These are phyloP conservation scores for Leucophenga varia DNA, from an alignment of 1,140 invertebrate genomes.

Conservation along the genomic window DNA sequence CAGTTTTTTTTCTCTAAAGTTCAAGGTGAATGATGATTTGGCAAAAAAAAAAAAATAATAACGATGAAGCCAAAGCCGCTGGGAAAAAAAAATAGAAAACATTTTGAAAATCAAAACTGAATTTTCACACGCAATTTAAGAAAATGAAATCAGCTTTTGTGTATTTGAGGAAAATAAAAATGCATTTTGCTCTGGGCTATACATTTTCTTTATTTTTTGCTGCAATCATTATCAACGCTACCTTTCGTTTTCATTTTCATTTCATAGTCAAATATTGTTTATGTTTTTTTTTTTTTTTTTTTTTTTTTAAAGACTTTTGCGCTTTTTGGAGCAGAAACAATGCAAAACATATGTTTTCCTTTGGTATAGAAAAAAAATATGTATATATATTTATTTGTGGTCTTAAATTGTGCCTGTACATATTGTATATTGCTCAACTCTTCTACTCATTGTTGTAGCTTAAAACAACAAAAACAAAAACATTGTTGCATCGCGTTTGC, in stretches of 20 bases:
- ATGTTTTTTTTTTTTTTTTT: too few species aligned
- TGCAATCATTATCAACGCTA: background rate
- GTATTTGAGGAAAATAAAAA: background rate
- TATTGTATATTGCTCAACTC: too few species aligned
- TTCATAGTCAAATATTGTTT: slow-evolving; percentile 10
- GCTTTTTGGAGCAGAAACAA: slow-evolving; percentile 48
- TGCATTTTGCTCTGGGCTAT: slow-evolving; percentile 8
- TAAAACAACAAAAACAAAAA: too few species aligned
- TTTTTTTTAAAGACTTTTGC: slow-evolving; percentile 48
- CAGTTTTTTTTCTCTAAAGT: slow-evolving; percentile 18
- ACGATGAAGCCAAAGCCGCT: too few species aligned
- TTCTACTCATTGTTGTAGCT: too few species aligned
- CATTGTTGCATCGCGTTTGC: background rate
- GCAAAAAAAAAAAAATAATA: too few species aligned
- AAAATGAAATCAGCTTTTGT: too few species aligned
- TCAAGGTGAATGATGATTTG: slow-evolving; percentile 30
- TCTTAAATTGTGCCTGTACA: too few species aligned
- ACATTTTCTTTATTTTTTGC: slow-evolving; percentile 9
- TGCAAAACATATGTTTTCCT: slow-evolving; percentile 11
- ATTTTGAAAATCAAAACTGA: slow-evolving; percentile 25
- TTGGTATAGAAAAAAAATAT: too few species aligned
- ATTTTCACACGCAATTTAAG: slow-evolving; percentile 30
- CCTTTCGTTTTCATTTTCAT: slow-evolving; percentile 38
- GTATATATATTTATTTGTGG: too few species aligned
- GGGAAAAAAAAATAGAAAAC: too few species aligned